Base-by-base conservation (phyloP, 2,888 invertebrate genomes). In the Acrobasis repandana region DNA sequence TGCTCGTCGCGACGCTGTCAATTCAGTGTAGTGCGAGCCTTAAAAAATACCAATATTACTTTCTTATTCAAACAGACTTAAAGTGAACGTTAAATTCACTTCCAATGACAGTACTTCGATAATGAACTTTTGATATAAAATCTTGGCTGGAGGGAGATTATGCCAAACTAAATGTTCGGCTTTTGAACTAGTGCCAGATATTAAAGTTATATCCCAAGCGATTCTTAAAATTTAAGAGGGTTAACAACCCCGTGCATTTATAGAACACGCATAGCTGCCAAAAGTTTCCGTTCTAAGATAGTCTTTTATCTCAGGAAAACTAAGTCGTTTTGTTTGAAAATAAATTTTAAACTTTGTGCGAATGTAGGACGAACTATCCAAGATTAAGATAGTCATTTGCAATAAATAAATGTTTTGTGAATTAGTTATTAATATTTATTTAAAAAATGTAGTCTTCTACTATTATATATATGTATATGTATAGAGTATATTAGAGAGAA, bases 181-280 rank as follows among this genome's bases (percentile, higher is more conserved):
- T 66, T 73, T 77, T 79, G 79, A 77, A 73, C 67, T 58, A 65
- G 63, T 75, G 81, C 80, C 79, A 80, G 69, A 67, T 68, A 65
- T 28, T 34, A 18, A 48, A 49, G 49, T 49, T 50, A 60, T 62
- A 52, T 62, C 58, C 59, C 61, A 68, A 72, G 58, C 65, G 61
- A 69, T 66, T 58, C 61, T 64, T 67, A 71, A 73, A 72, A 46
- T 72, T 69, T 63, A 67, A 67, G 67, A 67, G 61, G 72, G 70
- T 72, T 72, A 71, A 65, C 62, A 67, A 65, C 74, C 70, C 58
- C 56, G 58, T 58, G 58, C 61, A 58, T 60, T 62, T 65, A 62
- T 62, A 28, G 64, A 62, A 57, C 60, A 61, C 48, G 52, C 56
- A 36, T 43, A 56, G 49, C 34, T 68, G 68, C 68, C 68, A 68